Evolutionary conservation across 2,888 invertebrate genomes (phyloP).

Genomic region (Ellobium chinense): DNA sequence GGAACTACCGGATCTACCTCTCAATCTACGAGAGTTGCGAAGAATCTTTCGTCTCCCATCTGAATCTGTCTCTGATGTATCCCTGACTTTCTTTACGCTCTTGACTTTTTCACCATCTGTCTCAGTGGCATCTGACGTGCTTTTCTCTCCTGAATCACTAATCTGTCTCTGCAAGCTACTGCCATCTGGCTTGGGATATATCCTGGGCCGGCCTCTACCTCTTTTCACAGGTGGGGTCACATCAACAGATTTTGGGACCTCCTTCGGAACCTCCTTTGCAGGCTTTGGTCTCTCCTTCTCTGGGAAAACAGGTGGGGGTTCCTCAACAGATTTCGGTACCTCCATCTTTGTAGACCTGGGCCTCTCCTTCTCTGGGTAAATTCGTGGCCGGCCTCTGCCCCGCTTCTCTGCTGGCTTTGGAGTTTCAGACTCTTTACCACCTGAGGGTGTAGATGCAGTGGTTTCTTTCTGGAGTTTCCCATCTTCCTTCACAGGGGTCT

Average conservation of each 20-base stretch:
- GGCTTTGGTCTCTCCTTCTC: no score
- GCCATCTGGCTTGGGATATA: background rate
- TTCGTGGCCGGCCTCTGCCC: constrained; percentile 26
- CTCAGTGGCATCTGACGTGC: background rate
- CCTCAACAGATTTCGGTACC: no score
- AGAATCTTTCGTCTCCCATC: background rate
- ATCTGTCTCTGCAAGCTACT: no score
- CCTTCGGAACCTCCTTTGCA: no score
- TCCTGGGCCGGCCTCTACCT: constrained; percentile 7
- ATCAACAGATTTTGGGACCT: no score
- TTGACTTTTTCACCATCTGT: background rate
- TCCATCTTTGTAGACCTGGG: background rate
- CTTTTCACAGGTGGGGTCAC: no score
- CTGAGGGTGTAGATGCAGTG: background rate
- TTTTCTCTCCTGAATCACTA: background rate
- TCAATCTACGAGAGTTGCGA: background rate
- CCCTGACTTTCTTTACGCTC: background rate
- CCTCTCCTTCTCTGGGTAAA: constrained; percentile 8
- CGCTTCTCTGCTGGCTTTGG: constrained; percentile 5
- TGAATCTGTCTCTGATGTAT: background rate
- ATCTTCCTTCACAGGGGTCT: background rate
- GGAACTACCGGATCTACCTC: background rate
- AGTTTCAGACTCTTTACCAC: background rate
- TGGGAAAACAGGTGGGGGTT: no score
- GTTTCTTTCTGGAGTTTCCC: background rate